Conservation (phyloP, 2,113 vertebrate species). For the Tinamus guttatus region DNA sequence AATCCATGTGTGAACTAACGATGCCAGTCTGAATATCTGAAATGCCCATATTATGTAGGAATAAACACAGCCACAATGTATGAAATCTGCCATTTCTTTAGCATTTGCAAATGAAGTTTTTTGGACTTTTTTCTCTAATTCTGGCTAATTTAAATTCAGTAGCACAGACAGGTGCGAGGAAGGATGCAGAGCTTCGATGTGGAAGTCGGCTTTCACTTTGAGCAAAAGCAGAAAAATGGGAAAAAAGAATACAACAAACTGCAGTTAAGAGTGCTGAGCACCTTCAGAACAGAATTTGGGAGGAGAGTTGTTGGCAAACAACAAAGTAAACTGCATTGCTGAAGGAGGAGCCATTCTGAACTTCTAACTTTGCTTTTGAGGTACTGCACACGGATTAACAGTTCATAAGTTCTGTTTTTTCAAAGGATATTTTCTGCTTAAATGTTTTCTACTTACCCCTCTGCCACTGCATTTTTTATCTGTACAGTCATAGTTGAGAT, state of each 20-base stretch:
- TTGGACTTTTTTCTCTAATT: not conserved
- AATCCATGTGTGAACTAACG: not conserved
- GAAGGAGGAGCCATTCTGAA: not conserved
- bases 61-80: not conserved
- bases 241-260: not conserved
- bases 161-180: not conserved
- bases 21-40: not conserved
- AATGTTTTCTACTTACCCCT: not conserved
- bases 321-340: not conserved
- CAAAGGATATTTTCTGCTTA: not conserved
- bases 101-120: not conserved
- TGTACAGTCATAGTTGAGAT: not conserved
- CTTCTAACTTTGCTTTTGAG: not conserved
- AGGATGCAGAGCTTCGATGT: not conserved
- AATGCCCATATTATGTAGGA: not conserved
- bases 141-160: not conserved
- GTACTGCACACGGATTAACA: too few species aligned
- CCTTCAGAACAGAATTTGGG: not conserved
- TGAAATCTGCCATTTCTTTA: not conserved
- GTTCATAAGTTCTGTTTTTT: rapidly evolving
- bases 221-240: not conserved
- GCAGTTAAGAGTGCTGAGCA: not conserved
- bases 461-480: not conserved
- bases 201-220: not conserved
- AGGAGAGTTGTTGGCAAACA: not conserved